Evolutionary conservation across 2,888 invertebrate genomes (phyloP).

Genomic region (Synanthedon tipuliformis): DNA sequence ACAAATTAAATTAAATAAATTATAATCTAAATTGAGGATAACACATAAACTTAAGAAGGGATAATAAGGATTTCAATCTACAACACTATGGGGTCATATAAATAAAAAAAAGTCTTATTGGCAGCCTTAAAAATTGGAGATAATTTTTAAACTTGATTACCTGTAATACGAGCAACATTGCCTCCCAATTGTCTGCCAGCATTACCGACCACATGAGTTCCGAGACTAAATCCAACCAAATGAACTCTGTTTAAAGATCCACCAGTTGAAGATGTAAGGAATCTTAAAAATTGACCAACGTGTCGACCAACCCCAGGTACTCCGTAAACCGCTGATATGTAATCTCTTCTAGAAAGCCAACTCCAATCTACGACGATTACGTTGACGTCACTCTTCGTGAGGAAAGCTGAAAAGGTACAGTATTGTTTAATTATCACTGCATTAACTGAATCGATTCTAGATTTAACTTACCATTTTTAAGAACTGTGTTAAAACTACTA

Average conservation of each 20-base stretch:
- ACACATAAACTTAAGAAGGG: too few species aligned
- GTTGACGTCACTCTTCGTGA: constrained; percentile 22
- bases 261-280: constrained; percentile 19
- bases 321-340: constrained; percentile 24
- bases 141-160: constrained; percentile 11
- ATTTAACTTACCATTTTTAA: constrained; percentile 21
- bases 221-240: constrained; percentile 36
- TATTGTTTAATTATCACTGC: too few species aligned
- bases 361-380: constrained; percentile 39
- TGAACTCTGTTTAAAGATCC: constrained; percentile 22
- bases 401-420: constrained; percentile 17
- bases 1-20: neutral
- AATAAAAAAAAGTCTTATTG: too few species aligned
- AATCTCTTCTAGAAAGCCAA: constrained; percentile 21
- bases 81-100: too few species aligned
- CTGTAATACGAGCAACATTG: constrained; percentile 22
- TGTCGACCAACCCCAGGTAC: constrained; percentile 30
- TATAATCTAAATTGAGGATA: too few species aligned
- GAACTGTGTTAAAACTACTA: constrained; percentile 14
- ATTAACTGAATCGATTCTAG: too few species aligned
- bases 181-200: neutral
- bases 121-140: too few species aligned
- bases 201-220: constrained; percentile 22
- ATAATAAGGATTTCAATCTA: too few species aligned
- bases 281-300: constrained; percentile 30